Evolutionary conservation across 2,113 vertebrate genomes (phyloP), one percentile per base, ranked within the genome.

Genomic region (Chrysemys picta): DNA sequence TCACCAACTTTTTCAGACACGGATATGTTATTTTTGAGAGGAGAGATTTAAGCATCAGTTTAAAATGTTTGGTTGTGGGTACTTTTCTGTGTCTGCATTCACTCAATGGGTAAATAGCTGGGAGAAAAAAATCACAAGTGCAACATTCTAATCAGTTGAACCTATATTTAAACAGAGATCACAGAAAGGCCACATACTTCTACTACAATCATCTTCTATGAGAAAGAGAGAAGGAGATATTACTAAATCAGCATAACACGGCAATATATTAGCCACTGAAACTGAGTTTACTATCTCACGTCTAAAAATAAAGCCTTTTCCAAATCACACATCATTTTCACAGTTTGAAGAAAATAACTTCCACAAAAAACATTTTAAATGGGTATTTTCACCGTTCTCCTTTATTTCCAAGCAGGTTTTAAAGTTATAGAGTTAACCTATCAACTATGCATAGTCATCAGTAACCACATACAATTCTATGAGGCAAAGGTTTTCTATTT

Each of bases 221-320:
- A 93, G 96, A 88, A 96, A 97, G 95, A 81, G 10, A 93, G 29
- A 89, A 75, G 2, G 89, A 95, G 65, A 94, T 84, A 65, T 95
- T 89, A 96, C 56, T 88, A 83, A 89, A 95, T 94, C 53, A 96
- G 85, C 91, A 90, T 92, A 95, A 88, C 85, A 93, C 85, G 57
- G 91, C 75, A 87, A 89, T 75, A 91, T 79, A 35, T 0, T 8
- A 95, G 69, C 42, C 82, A 82, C 75, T 79, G 85, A 89, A 96
- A 97, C 53, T 91, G 75, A 78, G 25, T 94, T 96, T 96, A 59
- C 88, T 89, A 91, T 94, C 85, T 90, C 80, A 85, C 76, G 94
- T 91, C 78, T 35, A 93, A 91, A 85, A 75, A 87, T 94, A 16
- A 96, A 31, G 80, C 79, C 90, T 82, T 42, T 25, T 45, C 93